phyloP scores from a whole-genome alignment of 2,888 invertebrate species.

The Drosophila kokeensis region DNA sequence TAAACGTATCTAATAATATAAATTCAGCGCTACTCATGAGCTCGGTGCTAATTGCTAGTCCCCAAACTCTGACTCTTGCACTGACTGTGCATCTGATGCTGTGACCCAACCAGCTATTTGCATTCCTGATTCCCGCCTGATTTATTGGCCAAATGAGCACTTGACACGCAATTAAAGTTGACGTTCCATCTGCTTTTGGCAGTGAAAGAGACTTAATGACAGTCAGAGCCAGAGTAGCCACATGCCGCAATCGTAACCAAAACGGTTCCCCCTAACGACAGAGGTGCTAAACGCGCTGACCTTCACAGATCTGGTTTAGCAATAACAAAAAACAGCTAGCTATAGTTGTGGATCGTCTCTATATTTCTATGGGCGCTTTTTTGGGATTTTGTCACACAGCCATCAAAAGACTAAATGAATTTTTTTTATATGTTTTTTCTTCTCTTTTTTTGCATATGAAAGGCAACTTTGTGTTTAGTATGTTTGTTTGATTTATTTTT shows the following conservation, averaged over 20 bases:
- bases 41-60: slow-evolving; percentile 64
- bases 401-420: slow-evolving; percentile 60
- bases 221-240: neutral
- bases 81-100: neutral
- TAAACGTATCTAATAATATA: slow-evolving; percentile 75
- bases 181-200: slow-evolving; percentile 11
- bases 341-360: slow-evolving; percentile 35
- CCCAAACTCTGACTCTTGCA: slow-evolving; percentile 2
- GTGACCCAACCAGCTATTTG: slow-evolving; percentile 44
- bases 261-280: slow-evolving; percentile 12
- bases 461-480: slow-evolving; percentile 52
- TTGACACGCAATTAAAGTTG: slow-evolving; percentile 62
- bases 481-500: slow-evolving; percentile 11
- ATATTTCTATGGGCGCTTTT: slow-evolving; percentile 18
- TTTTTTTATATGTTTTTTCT: slow-evolving; percentile 22
- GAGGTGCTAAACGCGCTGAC: slow-evolving; percentile 67
- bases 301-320: slow-evolving; percentile 71
- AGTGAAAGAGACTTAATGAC: neutral
- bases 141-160: slow-evolving; percentile 59
- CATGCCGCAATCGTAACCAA: slow-evolving; percentile 12
- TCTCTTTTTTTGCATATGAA: slow-evolving; percentile 64
- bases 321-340: slow-evolving; percentile 21
- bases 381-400: slow-evolving; percentile 35
- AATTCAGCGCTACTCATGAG: slow-evolving; percentile 63
- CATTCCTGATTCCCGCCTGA: slow-evolving; percentile 43